A percentile compares a stretch with the other conserved stretches of the same genome.
Evolutionary conservation across 2,113 vertebrate species (phyloP).

Genomic region (Ahaetulla prasina): DNA sequence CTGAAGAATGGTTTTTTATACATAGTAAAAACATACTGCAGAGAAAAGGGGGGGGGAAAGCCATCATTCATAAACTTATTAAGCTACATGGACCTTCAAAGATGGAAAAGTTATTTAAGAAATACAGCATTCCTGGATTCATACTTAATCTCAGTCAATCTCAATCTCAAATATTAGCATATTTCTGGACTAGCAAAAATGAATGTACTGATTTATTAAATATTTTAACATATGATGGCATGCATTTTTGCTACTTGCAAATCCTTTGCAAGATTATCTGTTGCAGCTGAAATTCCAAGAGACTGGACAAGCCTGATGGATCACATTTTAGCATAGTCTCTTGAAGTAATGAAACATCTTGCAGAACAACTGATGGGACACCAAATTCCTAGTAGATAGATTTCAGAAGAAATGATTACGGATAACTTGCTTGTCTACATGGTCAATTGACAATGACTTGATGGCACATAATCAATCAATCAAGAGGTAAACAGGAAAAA

Average conservation of each 20-base stretch:
- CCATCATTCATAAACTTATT: not conserved
- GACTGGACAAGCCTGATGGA: not conserved
- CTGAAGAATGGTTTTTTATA: slow-evolving; percentile 99
- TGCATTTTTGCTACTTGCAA: not conserved
- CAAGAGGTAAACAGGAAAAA: not conserved
- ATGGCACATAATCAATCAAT: not conserved
- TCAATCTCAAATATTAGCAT: no score
- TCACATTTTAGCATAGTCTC: not conserved
- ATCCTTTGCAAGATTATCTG: not conserved
- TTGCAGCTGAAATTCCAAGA: not conserved
- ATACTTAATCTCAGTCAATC: not conserved
- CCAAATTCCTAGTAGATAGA: not conserved
- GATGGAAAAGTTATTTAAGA: not conserved
- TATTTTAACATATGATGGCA: not conserved
- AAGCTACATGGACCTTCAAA: not conserved
- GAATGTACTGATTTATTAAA: not conserved
- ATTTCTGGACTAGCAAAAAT: not conserved
- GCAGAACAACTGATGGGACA: not conserved
- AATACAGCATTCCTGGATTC: not conserved
- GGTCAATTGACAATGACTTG: not conserved
- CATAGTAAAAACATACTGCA: slow-evolving; percentile 91
- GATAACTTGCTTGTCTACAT: not conserved
- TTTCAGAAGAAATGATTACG: not conserved
- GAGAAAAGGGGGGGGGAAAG: slow-evolving; percentile 50
- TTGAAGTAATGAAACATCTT: not conserved